phyloP scores from a whole-genome alignment of 2,113 vertebrate genomes.

The Symphodus melops region DNA sequence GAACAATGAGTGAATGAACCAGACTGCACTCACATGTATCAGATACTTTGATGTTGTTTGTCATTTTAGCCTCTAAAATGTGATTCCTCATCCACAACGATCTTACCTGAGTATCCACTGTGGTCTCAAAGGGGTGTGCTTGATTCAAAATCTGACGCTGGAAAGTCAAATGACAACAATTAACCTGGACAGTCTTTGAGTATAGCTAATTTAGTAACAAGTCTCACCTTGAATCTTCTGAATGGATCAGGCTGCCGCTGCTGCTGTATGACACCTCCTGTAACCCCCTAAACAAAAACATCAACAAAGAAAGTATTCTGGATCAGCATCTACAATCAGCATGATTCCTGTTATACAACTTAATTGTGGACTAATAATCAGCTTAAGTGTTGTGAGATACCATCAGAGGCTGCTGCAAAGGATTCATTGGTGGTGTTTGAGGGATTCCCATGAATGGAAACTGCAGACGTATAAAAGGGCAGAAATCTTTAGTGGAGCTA shows the following conservation, averaged over 20 bases:
- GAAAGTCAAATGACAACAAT: constrained; percentile 30
- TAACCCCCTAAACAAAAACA: constrained; percentile 42
- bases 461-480: constrained; percentile 22
- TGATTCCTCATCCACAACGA: not conserved
- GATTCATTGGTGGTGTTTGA: constrained; percentile 63
- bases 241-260: constrained; percentile 57
- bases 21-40: not conserved
- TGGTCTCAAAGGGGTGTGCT: constrained; percentile 10
- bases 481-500: not conserved
- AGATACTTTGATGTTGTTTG: not conserved
- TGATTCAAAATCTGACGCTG: constrained; percentile 68
- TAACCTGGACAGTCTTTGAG: not conserved
- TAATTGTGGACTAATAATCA: not conserved
- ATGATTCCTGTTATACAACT: not conserved
- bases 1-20: not conserved
- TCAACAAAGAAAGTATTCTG: not conserved
- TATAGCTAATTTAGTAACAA: not conserved
- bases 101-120: constrained; percentile 70
- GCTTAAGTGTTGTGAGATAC: constrained; percentile 24
- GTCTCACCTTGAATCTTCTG: constrained; percentile 72
- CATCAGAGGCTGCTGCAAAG: constrained; percentile 61
- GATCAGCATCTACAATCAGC: not conserved
- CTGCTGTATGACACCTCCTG: constrained; percentile 46
- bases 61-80: not conserved
- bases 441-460: constrained; percentile 54